Percentiles rank a stretch among this genome's conserved stretches.
phyloP scores from a whole-genome alignment of 1,140 invertebrate genomes.

The Leptopilina boulardi region DNA sequence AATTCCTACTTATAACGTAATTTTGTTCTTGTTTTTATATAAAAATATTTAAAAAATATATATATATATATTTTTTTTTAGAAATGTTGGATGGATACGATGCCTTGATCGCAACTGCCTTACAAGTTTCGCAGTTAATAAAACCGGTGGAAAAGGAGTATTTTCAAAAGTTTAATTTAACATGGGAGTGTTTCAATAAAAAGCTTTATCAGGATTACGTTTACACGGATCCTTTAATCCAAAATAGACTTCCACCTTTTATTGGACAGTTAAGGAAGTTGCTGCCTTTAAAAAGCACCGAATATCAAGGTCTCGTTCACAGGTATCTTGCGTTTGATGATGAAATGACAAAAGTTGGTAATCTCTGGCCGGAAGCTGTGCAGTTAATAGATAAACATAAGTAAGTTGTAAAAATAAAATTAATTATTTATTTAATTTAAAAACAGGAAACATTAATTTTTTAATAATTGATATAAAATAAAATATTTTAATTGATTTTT shows the following conservation, averaged over 20 bases:
- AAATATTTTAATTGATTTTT: background rate
- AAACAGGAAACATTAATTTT: no score
- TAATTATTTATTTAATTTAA: no score
- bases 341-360: slow-evolving; percentile 79
- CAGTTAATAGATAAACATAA: slow-evolving; percentile 80
- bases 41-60: background rate
- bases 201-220: slow-evolving; percentile 81
- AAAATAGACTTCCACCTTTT: slow-evolving; percentile 78
- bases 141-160: slow-evolving; percentile 78
- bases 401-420: slow-evolving; percentile 58
- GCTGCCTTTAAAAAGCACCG: slow-evolving; percentile 72
- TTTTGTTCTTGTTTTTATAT: slow-evolving; percentile 4
- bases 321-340: slow-evolving; percentile 80
- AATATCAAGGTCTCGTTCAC: slow-evolving; percentile 77
- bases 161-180: slow-evolving; percentile 78
- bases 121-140: slow-evolving; percentile 77
- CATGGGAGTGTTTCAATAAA: slow-evolving; percentile 81
- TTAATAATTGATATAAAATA: no score
- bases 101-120: slow-evolving; percentile 78
- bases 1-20: no score
- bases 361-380: slow-evolving; percentile 79
- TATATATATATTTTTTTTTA: slow-evolving; percentile 57
- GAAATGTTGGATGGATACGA: slow-evolving; percentile 80
- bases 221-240: slow-evolving; percentile 79
- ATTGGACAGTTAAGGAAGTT: slow-evolving; percentile 75